These are phyloP conservation scores for Acanthochromis polyacanthus DNA, from an alignment of 2,113 vertebrate species.

Conservation along the genomic window DNA sequence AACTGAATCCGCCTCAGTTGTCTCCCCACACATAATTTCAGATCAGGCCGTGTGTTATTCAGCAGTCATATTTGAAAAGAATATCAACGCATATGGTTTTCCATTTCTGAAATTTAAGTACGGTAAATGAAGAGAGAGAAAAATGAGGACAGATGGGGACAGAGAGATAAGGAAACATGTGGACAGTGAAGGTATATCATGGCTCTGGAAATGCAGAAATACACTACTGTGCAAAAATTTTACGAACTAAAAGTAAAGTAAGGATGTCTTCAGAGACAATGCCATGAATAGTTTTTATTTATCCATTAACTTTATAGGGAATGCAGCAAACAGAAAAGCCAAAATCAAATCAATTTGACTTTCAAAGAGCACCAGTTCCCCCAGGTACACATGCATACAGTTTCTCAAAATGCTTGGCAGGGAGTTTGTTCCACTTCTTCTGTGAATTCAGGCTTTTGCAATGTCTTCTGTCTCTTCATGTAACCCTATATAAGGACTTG, in stretches of 20 bases:
- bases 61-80: constrained; percentile 40
- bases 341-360: too few relatives aligned
- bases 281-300: neutral
- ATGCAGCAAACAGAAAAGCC: too few relatives aligned
- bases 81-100: constrained; percentile 17
- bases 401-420: too few relatives aligned
- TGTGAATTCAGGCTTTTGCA: neutral
- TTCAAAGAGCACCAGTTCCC: too few relatives aligned
- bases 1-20: constrained; percentile 24
- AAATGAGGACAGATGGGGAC: constrained; percentile 5
- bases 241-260: neutral
- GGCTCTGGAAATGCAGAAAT: neutral
- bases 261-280: neutral
- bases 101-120: constrained; percentile 16
- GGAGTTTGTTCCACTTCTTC: too few relatives aligned
- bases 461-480: neutral
- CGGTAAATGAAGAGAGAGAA: constrained; percentile 5
- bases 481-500: neutral
- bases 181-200: neutral
- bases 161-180: neutral
- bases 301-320: constrained; percentile 2
- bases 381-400: too few relatives aligned
- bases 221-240: neutral
- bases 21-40: constrained; percentile 52
- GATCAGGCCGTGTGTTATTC: constrained; percentile 30